phyloP scores from a whole-genome alignment of 35 echinoderm and acorn worm genomes.

The Lytechinus pictus region DNA sequence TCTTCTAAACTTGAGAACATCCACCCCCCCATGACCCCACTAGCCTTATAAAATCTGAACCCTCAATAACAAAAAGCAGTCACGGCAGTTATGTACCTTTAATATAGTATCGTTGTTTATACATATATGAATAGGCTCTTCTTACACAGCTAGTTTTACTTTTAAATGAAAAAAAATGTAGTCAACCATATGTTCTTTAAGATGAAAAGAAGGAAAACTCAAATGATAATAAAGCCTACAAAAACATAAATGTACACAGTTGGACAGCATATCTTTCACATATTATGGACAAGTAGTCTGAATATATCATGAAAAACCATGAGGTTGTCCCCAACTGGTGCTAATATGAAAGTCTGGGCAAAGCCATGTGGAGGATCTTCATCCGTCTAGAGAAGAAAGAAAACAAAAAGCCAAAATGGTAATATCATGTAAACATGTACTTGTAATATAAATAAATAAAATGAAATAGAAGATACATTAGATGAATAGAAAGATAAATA shows the following conservation, averaged over 20 bases:
- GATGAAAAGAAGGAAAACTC: background rate
- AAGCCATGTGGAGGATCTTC: slow-evolving; percentile 25
- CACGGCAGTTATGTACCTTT: background rate
- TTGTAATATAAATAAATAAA: background rate
- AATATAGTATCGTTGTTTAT: background rate
- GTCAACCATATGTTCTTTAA: background rate
- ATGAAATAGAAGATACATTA: background rate
- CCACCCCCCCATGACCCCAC: no score
- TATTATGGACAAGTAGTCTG: background rate
- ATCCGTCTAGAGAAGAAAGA: background rate
- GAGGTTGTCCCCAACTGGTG: background rate
- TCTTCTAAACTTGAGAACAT: no score
- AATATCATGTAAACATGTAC: background rate
- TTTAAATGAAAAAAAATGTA: background rate
- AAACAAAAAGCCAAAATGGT: background rate
- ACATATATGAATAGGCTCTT: background rate
- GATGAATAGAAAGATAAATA: background rate
- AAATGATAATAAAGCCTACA: background rate
- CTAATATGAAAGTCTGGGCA: background rate
- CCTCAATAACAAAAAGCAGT: background rate
- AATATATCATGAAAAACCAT: background rate
- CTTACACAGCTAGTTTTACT: background rate
- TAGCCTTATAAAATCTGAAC: no score
- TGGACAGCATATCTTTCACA: background rate
- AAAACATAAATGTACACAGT: slow-evolving; percentile 9